A percentile compares a stretch with the other conserved stretches of the same genome.
Evolutionary conservation across 2,797 vertebrate genomes (phyloP).

Genomic region (Phoeniculus purpureus): DNA sequence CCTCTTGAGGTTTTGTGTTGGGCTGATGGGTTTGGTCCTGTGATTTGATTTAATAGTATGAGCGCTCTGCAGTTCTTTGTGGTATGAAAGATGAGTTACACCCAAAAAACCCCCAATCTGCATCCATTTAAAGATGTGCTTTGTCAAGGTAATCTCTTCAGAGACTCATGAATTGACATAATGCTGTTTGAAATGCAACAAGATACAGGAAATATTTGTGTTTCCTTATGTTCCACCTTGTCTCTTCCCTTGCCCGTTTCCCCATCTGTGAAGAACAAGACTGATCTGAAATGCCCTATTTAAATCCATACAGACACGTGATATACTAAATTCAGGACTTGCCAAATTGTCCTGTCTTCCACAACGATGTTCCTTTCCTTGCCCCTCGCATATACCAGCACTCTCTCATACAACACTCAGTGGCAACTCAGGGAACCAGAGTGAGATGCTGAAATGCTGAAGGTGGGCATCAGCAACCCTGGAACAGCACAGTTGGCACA

Average conservation of each 20-base stretch:
- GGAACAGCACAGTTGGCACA: background rate
- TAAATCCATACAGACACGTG: background rate
- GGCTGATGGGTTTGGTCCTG: background rate
- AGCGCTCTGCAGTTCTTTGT: background rate
- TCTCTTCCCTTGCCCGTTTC: background rate
- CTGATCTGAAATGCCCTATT: background rate
- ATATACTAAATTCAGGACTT: background rate
- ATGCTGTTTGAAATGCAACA: background rate
- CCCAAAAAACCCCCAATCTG: background rate
- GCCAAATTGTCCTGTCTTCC: background rate
- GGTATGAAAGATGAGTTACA: background rate
- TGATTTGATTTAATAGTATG: background rate
- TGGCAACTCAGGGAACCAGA: background rate
- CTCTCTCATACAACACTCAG: accelerated
- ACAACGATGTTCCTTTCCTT: accelerated
- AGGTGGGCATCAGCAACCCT: background rate
- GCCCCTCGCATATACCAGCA: background rate
- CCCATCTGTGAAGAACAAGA: background rate
- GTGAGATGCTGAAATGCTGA: background rate
- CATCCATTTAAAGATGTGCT: background rate
- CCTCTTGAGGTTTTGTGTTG: background rate
- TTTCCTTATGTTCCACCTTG: background rate
- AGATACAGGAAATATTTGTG: background rate
- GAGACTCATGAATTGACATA: background rate
- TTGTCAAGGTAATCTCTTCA: background rate